These are phyloP conservation scores for Anolis apletophallus DNA, from an alignment of 2,797 vertebrate species.

Conservation along the genomic window DNA sequence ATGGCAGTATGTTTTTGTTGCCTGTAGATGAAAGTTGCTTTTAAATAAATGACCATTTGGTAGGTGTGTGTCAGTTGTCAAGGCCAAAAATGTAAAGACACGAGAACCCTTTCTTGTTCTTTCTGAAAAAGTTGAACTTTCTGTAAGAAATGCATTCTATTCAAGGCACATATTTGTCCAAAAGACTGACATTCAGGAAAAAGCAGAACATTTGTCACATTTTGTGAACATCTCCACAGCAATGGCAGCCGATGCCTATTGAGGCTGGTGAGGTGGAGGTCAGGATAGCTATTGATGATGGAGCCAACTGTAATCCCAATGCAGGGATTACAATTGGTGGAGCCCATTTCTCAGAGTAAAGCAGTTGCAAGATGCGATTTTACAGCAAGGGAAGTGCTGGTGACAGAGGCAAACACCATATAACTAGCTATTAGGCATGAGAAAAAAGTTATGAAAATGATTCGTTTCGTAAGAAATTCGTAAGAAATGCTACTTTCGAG, in stretches of 20 bases:
- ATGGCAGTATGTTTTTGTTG: neutral
- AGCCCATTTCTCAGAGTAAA: neutral
- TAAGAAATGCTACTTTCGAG: too few species aligned
- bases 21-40: conserved; percentile 16
- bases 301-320: neutral
- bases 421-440: too few species aligned
- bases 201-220: neutral
- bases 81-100: neutral
- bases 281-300: neutral
- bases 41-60: neutral
- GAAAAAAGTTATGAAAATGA: too few species aligned
- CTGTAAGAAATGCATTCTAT: neutral
- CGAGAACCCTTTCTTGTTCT: neutral
- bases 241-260: neutral
- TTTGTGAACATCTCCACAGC: neutral
- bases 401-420: neutral
- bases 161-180: neutral
- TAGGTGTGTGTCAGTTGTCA: neutral
- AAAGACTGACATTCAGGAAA: neutral
- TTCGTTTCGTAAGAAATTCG: too few species aligned
- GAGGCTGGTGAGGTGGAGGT: neutral
- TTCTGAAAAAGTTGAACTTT: conserved; percentile 10
- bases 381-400: neutral
- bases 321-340: neutral
- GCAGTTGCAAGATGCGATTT: neutral